Evolutionary conservation across 2,113 vertebrate genomes (phyloP).

Genomic region (Neodontobutis hainanensis): DNA sequence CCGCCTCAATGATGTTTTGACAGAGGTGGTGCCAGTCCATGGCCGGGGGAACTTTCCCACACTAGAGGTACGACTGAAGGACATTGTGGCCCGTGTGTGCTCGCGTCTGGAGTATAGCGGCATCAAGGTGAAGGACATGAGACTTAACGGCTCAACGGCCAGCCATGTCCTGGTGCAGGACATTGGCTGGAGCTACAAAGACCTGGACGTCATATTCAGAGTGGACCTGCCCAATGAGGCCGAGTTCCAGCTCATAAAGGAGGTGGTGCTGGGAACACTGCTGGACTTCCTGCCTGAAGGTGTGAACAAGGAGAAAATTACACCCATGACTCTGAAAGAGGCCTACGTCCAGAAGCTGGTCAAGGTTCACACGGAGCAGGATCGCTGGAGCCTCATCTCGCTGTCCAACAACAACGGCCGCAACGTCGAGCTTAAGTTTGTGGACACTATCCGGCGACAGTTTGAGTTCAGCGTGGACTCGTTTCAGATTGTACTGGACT

Average conservation of each 20-base stretch:
- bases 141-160: slow-evolving; percentile 94
- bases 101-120: slow-evolving; percentile 82
- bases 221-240: slow-evolving; percentile 88
- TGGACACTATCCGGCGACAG: slow-evolving; percentile 92
- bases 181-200: slow-evolving; percentile 93
- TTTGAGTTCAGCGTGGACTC: slow-evolving; percentile 99
- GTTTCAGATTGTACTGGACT: slow-evolving; percentile 97
- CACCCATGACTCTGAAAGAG: slow-evolving; percentile 90
- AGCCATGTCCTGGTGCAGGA: slow-evolving; percentile 96
- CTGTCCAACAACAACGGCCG: slow-evolving; percentile 96
- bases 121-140: slow-evolving; percentile 87
- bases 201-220: slow-evolving; percentile 95
- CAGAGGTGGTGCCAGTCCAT: slow-evolving; percentile 88
- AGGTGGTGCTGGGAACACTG: slow-evolving; percentile 91
- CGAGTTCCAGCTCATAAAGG: slow-evolving; percentile 89
- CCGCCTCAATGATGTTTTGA: slow-evolving; percentile 90
- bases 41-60: slow-evolving; percentile 97
- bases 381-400: slow-evolving; percentile 97
- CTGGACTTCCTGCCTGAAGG: slow-evolving; percentile 94
- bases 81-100: slow-evolving; percentile 92
- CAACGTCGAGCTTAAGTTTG: slow-evolving; percentile 97
- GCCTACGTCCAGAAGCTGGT: slow-evolving; percentile 97
- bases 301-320: slow-evolving; percentile 94
- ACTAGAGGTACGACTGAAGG: slow-evolving; percentile 89
- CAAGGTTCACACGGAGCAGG: slow-evolving; percentile 92